Percentiles rank a stretch among this genome's conserved stretches.
Conservation (phyloP, 1,140 invertebrate species). For the Drosophila malerkotliana region DNA sequence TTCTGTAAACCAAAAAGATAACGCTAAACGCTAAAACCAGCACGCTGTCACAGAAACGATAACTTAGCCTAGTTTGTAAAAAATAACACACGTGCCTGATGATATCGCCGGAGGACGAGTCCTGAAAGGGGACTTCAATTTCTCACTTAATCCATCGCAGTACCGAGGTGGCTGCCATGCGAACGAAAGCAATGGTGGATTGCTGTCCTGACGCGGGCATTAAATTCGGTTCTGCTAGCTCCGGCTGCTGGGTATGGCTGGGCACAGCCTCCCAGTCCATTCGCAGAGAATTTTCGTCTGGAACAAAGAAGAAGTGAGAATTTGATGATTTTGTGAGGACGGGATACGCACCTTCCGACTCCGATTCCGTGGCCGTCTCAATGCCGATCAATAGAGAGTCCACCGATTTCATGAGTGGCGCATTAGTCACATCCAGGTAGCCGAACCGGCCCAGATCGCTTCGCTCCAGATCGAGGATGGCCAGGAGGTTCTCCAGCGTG, state of each 20-base stretch:
- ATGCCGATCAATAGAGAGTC: conserved; percentile 87
- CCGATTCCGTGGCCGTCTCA: conserved; percentile 87
- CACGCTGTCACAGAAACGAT: conserved; percentile 38
- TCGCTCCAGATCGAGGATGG: conserved; percentile 87
- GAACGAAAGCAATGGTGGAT: conserved; percentile 87
- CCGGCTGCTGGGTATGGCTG: conserved; percentile 77
- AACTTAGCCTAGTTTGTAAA: conserved; percentile 60
- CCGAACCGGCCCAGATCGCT: conserved; percentile 88
- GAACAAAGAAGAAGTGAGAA: background rate
- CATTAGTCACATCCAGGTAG: conserved; percentile 70
- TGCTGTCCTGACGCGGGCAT: conserved; percentile 85
- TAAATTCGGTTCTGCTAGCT: conserved; percentile 64
- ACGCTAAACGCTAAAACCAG: conserved; percentile 26
- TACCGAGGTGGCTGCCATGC: conserved; percentile 87
- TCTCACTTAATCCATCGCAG: conserved; percentile 85
- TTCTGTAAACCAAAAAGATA: conserved; percentile 37
- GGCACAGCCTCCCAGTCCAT: conserved; percentile 89
- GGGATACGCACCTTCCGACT: conserved; percentile 85
- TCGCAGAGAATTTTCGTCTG: conserved; percentile 87
- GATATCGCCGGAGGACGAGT: conserved; percentile 17
- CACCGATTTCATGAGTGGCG: conserved; percentile 84
- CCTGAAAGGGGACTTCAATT: no score
- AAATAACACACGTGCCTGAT: conserved; percentile 51
- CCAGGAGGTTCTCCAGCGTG: conserved; percentile 90
- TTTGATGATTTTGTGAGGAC: background rate